Evolutionary conservation across 2,888 invertebrate species (phyloP).

Genomic region (Phortica magna): DNA sequence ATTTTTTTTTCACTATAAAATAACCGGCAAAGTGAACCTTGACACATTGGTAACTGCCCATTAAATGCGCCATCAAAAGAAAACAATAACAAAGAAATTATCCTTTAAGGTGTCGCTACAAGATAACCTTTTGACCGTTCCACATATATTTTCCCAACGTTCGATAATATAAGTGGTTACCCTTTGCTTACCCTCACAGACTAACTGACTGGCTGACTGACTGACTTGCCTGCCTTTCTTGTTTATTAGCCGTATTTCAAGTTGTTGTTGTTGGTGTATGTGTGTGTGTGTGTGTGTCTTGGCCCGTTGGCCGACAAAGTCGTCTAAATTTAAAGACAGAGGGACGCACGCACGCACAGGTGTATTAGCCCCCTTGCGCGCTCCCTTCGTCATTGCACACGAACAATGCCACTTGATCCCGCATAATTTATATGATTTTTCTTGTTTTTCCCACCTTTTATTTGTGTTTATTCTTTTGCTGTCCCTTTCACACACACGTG

Average conservation of each 20-base stretch:
- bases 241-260: slow-evolving; percentile 36
- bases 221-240: slow-evolving; percentile 36
- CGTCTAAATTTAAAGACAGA: slow-evolving; percentile 21
- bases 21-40: slow-evolving; percentile 2
- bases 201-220: no score
- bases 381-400: slow-evolving; percentile 50
- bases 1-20: slow-evolving; percentile 38
- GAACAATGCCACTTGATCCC: slow-evolving; percentile 67
- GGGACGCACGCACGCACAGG: slow-evolving; percentile 55
- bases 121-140: slow-evolving; percentile 62
- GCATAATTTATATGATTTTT: slow-evolving; percentile 70
- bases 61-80: background rate
- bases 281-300: slow-evolving; percentile 40
- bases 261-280: slow-evolving; percentile 33
- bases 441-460: slow-evolving; percentile 62
- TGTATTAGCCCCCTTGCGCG: slow-evolving; percentile 48
- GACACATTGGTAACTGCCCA: slow-evolving; percentile 24
- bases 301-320: slow-evolving; percentile 52
- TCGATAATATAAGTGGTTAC: slow-evolving; percentile 36
- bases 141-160: slow-evolving; percentile 17
- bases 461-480: background rate
- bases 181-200: slow-evolving; percentile 42
- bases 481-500: slow-evolving; percentile 28
- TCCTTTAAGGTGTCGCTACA: slow-evolving; percentile 22
- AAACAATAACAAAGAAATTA: background rate